A percentile compares a stretch with the other conserved stretches of the same genome.
phyloP scores from a whole-genome alignment of 2,797 vertebrate species.

The Falco concolor region DNA sequence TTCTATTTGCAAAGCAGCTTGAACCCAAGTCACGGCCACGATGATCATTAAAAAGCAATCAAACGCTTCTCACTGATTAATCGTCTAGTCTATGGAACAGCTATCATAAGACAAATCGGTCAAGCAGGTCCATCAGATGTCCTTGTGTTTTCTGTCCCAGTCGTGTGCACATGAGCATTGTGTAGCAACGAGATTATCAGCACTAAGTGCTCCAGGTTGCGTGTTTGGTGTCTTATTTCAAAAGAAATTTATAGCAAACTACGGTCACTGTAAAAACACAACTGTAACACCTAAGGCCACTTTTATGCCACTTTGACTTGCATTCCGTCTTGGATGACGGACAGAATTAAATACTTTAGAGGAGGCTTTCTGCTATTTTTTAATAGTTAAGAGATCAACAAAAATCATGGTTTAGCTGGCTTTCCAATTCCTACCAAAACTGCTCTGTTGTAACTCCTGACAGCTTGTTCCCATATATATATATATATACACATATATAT shows the following conservation, averaged over 20 bases:
- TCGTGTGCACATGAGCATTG: not conserved
- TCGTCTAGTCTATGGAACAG: not conserved
- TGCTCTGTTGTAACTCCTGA: not conserved
- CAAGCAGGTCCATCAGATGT: not conserved
- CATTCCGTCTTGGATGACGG: not conserved
- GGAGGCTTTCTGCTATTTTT: not conserved
- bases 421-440: not conserved
- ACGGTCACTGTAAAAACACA: not conserved
- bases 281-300: not conserved
- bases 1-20: not conserved
- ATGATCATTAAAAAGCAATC: rapidly evolving
- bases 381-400: not conserved
- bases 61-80: not conserved
- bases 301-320: not conserved
- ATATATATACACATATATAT: not conserved
- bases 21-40: not conserved
- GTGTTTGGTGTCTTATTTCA: not conserved
- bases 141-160: not conserved
- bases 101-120: not conserved
- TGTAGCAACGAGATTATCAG: not conserved
- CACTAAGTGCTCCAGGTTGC: not conserved
- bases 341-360: not conserved
- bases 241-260: not conserved
- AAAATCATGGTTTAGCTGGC: not conserved
- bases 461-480: not conserved